Base-by-base conservation (phyloP, 2,888 invertebrate genomes). In the Athalia circularis region DNA sequence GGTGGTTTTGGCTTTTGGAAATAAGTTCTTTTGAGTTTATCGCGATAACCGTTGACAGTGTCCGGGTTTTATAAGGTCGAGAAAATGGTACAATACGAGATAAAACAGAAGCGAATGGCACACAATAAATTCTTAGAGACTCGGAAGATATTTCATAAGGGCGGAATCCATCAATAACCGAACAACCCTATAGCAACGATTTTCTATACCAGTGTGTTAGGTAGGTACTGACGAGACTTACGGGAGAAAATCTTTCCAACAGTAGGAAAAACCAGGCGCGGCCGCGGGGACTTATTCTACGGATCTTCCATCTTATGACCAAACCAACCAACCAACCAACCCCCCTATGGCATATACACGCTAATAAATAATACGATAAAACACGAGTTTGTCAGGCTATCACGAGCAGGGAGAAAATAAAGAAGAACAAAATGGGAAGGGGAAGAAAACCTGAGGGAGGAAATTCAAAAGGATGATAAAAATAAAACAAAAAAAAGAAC, bases 351-450 rank as follows among this genome's bases (percentile, higher is more conserved):
- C 64, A 29, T 68, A 54, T 72, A 52, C 70, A 82, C 82, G 81
- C 87, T 88, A 88, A 90, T 90, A 90, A 90, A 90, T 90, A 90
- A 89, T 90, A 86, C 89, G 90, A 90, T 90, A 90, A 90, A 90
- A 90, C 90, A 89, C 88, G 89, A 29, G 29, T 29, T 29, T 29
- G 29, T 29, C 88, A 84, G 87, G 86, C 87, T 85, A 88, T 88
- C 88, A 86, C 85, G 86, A 86, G 84, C 81, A 84, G 84, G 81
- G 83, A 82, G 80, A 61, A 13, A n/a, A n/a, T n/a, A 15, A 15
- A 15, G 61, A 15, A 13, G 13, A 13, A 15, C 3, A 15, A 13
- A 15, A 13, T 7, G 5, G 13, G 61, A 61, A 29, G 29, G 29
- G 29, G 54, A 54, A 54, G n/a, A n/a, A 54, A n/a, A n/a, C n/a